phyloP scores from a whole-genome alignment of 2,797 vertebrate genomes.

The Gymnothorax reevesii region DNA sequence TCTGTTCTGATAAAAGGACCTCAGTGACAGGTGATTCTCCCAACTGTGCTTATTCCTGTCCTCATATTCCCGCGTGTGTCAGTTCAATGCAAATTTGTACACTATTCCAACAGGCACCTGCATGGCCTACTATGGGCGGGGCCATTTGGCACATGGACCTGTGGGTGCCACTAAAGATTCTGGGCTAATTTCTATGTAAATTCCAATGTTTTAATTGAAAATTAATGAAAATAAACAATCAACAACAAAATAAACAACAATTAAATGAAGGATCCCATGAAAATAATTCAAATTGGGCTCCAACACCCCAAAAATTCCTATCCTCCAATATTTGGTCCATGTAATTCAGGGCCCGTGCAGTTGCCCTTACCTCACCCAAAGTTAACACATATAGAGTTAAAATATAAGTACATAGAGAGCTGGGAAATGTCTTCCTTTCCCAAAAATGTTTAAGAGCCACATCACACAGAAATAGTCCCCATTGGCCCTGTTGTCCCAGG shows the following conservation, averaged over 20 bases:
- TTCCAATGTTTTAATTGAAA: too few relatives aligned
- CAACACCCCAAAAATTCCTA: too few relatives aligned
- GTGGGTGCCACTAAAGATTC: background rate
- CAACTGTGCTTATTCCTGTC: background rate
- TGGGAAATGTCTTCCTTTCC: background rate
- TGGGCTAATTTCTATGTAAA: too few relatives aligned
- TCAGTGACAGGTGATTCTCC: background rate
- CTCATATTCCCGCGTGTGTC: background rate
- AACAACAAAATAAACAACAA: too few relatives aligned
- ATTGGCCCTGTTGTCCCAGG: background rate
- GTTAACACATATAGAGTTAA: too few relatives aligned
- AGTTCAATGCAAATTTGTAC: background rate
- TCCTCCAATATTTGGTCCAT: too few relatives aligned
- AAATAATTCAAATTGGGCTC: too few relatives aligned
- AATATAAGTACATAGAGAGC: background rate
- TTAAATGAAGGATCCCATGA: too few relatives aligned
- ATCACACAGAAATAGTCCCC: background rate
- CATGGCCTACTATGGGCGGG: background rate
- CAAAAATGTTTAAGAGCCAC: background rate
- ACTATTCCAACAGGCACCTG: background rate
- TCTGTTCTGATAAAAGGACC: background rate
- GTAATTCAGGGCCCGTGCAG: too few relatives aligned
- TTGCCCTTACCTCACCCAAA: too few relatives aligned
- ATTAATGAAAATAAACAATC: too few relatives aligned
- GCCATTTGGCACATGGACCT: too few relatives aligned